A percentile compares a stretch with the other conserved stretches of the same genome.
Evolutionary conservation across 1,140 invertebrate species (phyloP).

Genomic region (Procambarus clarkii): DNA sequence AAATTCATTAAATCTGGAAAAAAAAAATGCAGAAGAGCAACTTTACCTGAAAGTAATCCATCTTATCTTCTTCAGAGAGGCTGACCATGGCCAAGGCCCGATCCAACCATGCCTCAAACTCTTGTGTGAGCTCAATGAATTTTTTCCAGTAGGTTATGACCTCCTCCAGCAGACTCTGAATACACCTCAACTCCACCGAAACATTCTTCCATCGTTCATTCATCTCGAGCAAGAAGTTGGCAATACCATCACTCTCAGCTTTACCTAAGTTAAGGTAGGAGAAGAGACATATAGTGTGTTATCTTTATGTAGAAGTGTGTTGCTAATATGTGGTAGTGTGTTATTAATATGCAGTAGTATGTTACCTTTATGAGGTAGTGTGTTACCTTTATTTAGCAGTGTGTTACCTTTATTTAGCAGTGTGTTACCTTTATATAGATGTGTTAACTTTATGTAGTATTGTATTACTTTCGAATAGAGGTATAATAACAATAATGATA

Average conservation of each 20-base stretch:
- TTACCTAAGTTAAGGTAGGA: constrained; percentile 78
- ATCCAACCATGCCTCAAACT: constrained; percentile 88
- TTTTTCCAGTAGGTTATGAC: constrained; percentile 91
- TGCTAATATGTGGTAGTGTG: not conserved
- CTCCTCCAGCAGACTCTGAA: constrained; percentile 92
- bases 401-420: too few relatives aligned
- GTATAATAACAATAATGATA: too few relatives aligned
- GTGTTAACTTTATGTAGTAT: too few relatives aligned
- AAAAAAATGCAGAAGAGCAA: not conserved
- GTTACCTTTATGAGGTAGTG: constrained; percentile 12
- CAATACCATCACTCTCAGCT: constrained; percentile 85
- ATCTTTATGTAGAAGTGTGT: not conserved
- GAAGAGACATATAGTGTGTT: not conserved
- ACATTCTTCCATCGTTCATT: constrained; percentile 92
- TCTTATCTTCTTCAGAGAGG: constrained; percentile 87
- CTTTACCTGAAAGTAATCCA: constrained; percentile 84
- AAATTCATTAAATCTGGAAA: too few relatives aligned
- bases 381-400: too few relatives aligned
- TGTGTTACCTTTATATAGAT: too few relatives aligned
- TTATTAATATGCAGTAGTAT: constrained; percentile 19
- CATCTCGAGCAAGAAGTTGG: constrained; percentile 90
- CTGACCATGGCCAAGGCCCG: constrained; percentile 86
- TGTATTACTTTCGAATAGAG: too few relatives aligned
- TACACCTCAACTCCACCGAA: constrained; percentile 91
- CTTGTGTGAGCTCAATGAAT: constrained; percentile 84